A percentile compares a stretch with the other conserved stretches of the same genome.
Conservation (phyloP, 2,888 invertebrate species). For the Drosophila pseudotakahashii region DNA sequence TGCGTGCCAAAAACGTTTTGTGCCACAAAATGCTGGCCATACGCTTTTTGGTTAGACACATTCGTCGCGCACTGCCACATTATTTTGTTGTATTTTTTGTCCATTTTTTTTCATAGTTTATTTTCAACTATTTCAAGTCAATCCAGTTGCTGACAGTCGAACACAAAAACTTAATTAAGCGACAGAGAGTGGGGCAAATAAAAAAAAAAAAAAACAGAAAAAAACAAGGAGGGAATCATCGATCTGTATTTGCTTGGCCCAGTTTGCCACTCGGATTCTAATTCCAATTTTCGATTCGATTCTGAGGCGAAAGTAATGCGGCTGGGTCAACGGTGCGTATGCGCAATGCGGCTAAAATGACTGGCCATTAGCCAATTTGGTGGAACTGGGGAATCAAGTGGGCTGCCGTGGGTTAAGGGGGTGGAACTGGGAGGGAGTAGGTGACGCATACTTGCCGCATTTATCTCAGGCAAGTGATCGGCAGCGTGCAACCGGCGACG, state of each 20-base stretch:
- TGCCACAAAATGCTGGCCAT: constrained; percentile 69
- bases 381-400: background rate
- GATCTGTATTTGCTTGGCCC: constrained; percentile 38
- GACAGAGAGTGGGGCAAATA: constrained; percentile 27
- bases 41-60: constrained; percentile 64
- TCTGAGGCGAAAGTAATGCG: constrained; percentile 61
- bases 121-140: constrained; percentile 67
- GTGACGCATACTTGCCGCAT: constrained; percentile 4
- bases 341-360: constrained; percentile 46
- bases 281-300: constrained; percentile 20
- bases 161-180: constrained; percentile 69
- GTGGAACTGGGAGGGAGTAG: constrained; percentile 1
- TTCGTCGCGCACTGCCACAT: constrained; percentile 33
- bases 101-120: constrained; percentile 11
- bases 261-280: constrained; percentile 22
- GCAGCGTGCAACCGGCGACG: constrained; percentile 48
- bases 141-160: constrained; percentile 67
- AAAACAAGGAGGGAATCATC: background rate
- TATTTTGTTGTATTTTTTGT: background rate
- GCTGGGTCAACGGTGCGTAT: constrained; percentile 70
- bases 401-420: background rate
- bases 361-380: constrained; percentile 42
- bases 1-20: constrained; percentile 65
- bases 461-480: constrained; percentile 56
- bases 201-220: background rate